phyloP scores from a whole-genome alignment of 1,140 invertebrate species.

The Calephelis virginiensis region DNA sequence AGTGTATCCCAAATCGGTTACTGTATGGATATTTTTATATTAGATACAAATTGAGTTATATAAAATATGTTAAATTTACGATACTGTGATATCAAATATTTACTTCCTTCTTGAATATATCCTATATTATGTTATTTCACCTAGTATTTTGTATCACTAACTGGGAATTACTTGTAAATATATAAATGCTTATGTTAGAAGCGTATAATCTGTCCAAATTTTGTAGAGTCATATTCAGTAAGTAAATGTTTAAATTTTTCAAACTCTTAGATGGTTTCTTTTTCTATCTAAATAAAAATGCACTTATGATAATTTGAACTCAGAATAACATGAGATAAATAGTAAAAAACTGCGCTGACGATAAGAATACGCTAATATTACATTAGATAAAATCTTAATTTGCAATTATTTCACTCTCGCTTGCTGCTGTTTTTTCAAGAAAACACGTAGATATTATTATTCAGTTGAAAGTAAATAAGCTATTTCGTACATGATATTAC shows the following conservation, averaged over 20 bases:
- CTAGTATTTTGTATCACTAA: slow-evolving; percentile 5
- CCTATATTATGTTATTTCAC: slow-evolving; percentile 7
- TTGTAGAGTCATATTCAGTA: neutral
- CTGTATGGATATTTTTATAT: slow-evolving; percentile 46
- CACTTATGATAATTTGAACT: too few relatives aligned
- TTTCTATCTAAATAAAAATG: neutral
- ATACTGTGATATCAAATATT: slow-evolving; percentile 62
- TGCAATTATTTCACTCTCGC: too few relatives aligned
- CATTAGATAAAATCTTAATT: too few relatives aligned
- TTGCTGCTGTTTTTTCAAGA: too few relatives aligned
- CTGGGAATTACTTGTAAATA: slow-evolving; percentile 12
- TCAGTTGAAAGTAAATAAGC: too few relatives aligned
- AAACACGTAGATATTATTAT: too few relatives aligned
- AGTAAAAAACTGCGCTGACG: too few relatives aligned
- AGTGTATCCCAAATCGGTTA: slow-evolving; percentile 50
- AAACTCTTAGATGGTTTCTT: neutral
- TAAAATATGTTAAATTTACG: slow-evolving; percentile 52
- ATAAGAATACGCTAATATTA: too few relatives aligned
- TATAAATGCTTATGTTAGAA: slow-evolving; percentile 2
- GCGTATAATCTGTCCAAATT: slow-evolving; percentile 8
- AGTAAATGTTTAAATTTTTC: slow-evolving; percentile 1
- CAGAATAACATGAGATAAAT: too few relatives aligned
- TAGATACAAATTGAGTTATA: slow-evolving; percentile 50
- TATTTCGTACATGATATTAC: too few relatives aligned
- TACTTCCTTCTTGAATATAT: slow-evolving; percentile 23